phyloP scores from a whole-genome alignment of 2,888 invertebrate genomes.

The Chymomyza fuscimana region DNA sequence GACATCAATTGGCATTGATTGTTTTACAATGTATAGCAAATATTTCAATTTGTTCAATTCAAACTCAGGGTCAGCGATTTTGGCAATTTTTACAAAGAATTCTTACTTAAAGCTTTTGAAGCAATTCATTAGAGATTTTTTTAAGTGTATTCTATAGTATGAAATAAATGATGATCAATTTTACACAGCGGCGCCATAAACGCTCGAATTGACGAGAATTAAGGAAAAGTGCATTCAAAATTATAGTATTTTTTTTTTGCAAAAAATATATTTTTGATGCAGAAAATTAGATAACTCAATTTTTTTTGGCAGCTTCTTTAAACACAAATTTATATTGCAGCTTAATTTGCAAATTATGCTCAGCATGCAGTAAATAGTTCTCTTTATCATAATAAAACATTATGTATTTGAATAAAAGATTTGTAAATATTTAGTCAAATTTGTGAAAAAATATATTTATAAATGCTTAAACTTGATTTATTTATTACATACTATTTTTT shows the following conservation, averaged over 20 bases:
- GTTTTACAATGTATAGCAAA: neutral
- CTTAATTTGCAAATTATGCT: too few species aligned
- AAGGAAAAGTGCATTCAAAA: slow-evolving; percentile 1
- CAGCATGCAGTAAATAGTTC: too few species aligned
- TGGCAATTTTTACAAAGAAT: neutral
- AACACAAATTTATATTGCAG: too few species aligned
- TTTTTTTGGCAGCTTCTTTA: neutral
- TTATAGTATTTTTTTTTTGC: neutral
- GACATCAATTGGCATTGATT: slow-evolving; percentile 8
- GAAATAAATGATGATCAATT: neutral
- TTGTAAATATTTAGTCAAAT: too few species aligned
- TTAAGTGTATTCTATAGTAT: neutral
- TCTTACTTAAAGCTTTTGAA: neutral
- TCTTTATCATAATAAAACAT: too few species aligned
- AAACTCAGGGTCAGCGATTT: neutral
- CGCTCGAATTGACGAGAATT: neutral
- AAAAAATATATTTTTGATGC: too few species aligned
- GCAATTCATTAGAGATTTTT: neutral
- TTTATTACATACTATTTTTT: too few species aligned
- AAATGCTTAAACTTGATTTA: too few species aligned
- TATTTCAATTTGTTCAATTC: neutral
- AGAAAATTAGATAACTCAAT: neutral
- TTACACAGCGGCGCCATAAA: slow-evolving; percentile 1
- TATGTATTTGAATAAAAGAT: too few species aligned
- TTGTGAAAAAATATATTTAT: too few species aligned